These are phyloP conservation scores for Cebidichthys violaceus DNA, from an alignment of 2,113 vertebrate genomes.

Conservation along the genomic window DNA sequence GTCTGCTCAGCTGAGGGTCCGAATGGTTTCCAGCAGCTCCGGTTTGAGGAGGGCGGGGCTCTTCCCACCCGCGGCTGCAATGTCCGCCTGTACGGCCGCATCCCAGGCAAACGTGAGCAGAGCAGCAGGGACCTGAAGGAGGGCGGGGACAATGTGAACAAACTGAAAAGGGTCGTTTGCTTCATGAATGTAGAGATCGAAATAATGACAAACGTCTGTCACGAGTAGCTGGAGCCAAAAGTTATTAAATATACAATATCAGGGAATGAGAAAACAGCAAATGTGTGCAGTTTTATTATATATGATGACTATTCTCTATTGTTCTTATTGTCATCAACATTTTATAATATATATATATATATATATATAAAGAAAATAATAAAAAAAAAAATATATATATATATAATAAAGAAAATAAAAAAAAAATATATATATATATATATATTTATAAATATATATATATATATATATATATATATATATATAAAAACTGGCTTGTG, in stretches of 20 bases:
- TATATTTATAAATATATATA: too few species aligned
- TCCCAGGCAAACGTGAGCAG: conserved; percentile 92
- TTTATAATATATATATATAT: too few species aligned
- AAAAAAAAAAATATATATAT: too few species aligned
- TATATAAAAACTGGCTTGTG: background rate
- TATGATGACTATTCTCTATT: too few species aligned
- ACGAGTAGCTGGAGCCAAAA: background rate
- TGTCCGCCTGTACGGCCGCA: conserved; percentile 86
- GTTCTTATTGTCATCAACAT: too few species aligned
- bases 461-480: too few species aligned
- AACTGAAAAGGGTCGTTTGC: too few species aligned
- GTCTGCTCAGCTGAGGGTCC: conserved; percentile 83
- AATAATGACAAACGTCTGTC: background rate
- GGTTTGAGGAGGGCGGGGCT: conserved; percentile 82
- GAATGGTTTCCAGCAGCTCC: conserved; percentile 82
- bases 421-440: too few species aligned
- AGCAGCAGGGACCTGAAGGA: conserved; percentile 90
- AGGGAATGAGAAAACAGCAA: background rate
- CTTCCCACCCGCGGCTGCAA: conserved; percentile 82
- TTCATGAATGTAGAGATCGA: background rate
- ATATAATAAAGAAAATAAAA: too few species aligned
- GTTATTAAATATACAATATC: background rate
- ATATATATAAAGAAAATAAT: too few species aligned
- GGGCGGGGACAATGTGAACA: background rate
- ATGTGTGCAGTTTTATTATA: too few species aligned